Evolutionary conservation across 1,140 invertebrate species (phyloP).

Genomic region (Zaprionus capensis): DNA sequence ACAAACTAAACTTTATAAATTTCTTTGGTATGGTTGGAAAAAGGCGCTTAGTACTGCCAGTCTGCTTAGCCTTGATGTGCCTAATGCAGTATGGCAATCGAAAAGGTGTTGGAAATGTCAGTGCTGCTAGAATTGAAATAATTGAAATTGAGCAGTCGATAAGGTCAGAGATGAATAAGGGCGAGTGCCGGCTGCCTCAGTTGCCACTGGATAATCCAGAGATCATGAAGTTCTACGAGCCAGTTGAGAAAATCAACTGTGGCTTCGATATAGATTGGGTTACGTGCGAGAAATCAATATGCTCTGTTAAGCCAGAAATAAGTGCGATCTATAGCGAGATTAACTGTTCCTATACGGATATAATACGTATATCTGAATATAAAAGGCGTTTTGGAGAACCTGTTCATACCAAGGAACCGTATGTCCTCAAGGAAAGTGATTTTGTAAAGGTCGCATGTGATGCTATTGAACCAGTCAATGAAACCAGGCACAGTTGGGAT

Average conservation of each 20-base stretch:
- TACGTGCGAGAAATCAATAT: conserved; percentile 85
- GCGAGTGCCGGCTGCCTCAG: conserved; percentile 87
- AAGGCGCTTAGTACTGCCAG: too few species aligned
- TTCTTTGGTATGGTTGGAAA: too few species aligned
- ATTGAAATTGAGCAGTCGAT: conserved; percentile 84
- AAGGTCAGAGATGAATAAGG: conserved; percentile 73
- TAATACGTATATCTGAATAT: conserved; percentile 87
- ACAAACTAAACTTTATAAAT: too few species aligned
- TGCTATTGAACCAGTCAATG: conserved; percentile 63
- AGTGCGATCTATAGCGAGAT: conserved; percentile 85
- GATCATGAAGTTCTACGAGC: conserved; percentile 88
- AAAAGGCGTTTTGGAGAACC: conserved; percentile 84
- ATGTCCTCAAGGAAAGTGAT: conserved; percentile 87
- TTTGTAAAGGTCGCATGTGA: conserved; percentile 87
- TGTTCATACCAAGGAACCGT: conserved; percentile 86
- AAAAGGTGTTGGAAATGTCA: neutral
- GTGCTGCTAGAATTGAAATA: conserved; percentile 39
- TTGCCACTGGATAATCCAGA: conserved; percentile 88
- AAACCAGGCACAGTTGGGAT: conserved; percentile 54
- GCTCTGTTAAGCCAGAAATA: conserved; percentile 85
- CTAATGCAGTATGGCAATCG: too few species aligned
- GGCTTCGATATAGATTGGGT: conserved; percentile 86
- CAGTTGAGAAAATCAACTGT: conserved; percentile 87
- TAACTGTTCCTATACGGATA: conserved; percentile 87
- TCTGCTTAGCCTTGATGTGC: too few species aligned